Evolutionary conservation across 2,113 vertebrate genomes (phyloP).

Genomic region (Euleptes europaea): DNA sequence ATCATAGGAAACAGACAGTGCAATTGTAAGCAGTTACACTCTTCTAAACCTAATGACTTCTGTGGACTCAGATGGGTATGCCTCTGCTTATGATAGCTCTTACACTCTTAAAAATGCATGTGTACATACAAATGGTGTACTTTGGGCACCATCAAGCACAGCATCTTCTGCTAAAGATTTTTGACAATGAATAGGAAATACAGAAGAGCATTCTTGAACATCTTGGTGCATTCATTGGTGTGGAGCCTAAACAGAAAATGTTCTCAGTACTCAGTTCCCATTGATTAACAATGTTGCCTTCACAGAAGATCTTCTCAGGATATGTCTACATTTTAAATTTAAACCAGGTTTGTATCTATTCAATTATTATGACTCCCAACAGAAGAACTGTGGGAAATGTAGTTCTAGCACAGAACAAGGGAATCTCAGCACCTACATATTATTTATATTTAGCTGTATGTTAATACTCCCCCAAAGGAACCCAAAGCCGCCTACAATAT

Average conservation of each 20-base stretch:
- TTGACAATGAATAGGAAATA: not conserved
- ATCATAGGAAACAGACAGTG: constrained; percentile 15
- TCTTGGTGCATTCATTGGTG: not conserved
- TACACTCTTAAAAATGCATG: constrained; percentile 54
- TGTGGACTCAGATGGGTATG: too few species aligned
- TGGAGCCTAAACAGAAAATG: not conserved
- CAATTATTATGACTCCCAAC: not conserved
- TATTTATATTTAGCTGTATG: too few species aligned
- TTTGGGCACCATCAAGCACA: not conserved
- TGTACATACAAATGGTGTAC: constrained; percentile 5
- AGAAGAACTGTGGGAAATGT: not conserved
- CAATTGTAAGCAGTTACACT: too few species aligned
- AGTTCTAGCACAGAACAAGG: too few species aligned
- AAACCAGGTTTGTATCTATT: not conserved
- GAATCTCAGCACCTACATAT: not conserved
- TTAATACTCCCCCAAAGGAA: too few species aligned
- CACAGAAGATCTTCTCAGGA: not conserved
- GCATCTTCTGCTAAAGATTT: not conserved
- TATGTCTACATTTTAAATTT: not conserved
- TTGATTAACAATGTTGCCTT: not conserved
- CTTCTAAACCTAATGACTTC: too few species aligned
- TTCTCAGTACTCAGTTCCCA: not conserved
- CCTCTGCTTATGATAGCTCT: not conserved
- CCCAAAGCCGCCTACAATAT: too few species aligned
- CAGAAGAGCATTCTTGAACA: not conserved